Evolutionary conservation across 2,888 invertebrate genomes (phyloP).

Genomic region (Cephus pulcher): DNA sequence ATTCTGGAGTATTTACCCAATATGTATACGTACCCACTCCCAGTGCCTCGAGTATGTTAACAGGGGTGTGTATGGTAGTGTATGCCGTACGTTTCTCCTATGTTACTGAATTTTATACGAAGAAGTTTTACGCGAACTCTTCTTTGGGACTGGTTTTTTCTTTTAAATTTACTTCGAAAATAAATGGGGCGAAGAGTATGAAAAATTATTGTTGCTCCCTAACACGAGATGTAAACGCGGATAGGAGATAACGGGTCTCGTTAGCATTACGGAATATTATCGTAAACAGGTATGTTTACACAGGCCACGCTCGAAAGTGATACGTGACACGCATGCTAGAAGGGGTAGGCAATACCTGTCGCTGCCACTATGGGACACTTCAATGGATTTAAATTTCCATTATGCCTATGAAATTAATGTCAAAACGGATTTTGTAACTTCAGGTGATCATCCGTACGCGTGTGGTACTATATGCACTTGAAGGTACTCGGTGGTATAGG

Average conservation of each 20-base stretch:
- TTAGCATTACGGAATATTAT: slow-evolving; percentile 59
- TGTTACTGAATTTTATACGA: neutral
- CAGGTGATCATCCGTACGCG: slow-evolving; percentile 6
- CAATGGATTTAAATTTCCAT: slow-evolving; percentile 54
- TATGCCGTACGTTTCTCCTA: neutral
- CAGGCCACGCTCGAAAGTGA: slow-evolving; percentile 56
- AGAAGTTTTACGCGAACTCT: neutral
- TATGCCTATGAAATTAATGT: slow-evolving; percentile 39
- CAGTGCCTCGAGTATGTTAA: neutral
- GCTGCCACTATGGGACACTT: neutral
- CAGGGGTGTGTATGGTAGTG: neutral
- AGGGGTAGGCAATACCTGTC: slow-evolving; percentile 21
- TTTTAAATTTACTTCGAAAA: slow-evolving; percentile 40
- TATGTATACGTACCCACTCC: neutral
- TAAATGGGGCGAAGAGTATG: slow-evolving; percentile 6
- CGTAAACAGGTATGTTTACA: slow-evolving; percentile 62
- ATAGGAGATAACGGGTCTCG: slow-evolving; percentile 46
- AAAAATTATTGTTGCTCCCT: neutral
- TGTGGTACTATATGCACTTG: slow-evolving; percentile 29
- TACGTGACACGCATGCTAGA: slow-evolving; percentile 62
- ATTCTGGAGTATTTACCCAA: neutral
- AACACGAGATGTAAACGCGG: slow-evolving; percentile 3
- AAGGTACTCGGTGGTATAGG: slow-evolving; percentile 2
- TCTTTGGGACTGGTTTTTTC: neutral
- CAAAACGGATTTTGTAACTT: neutral